These are phyloP conservation scores for Baronia brevicornis DNA, from an alignment of 2,888 invertebrate species.

Conservation along the genomic window DNA sequence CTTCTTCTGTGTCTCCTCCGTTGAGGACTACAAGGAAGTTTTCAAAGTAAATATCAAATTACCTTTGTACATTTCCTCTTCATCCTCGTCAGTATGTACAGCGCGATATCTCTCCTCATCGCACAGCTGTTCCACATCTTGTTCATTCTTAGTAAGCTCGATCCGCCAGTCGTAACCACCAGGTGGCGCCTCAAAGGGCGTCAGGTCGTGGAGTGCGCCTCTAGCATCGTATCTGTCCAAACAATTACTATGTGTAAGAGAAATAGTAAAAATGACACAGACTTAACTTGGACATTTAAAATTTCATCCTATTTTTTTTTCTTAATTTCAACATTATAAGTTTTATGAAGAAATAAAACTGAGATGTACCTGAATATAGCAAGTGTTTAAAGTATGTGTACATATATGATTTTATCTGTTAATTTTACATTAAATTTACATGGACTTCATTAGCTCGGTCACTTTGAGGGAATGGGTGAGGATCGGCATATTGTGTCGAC, in stretches of 20 bases:
- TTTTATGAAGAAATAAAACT: slow-evolving; percentile 10
- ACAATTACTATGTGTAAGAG: slow-evolving; percentile 23
- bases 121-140: slow-evolving; percentile 91
- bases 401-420: not conserved
- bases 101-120: slow-evolving; percentile 97
- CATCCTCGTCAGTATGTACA: slow-evolving; percentile 89
- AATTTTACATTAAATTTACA: too few species aligned
- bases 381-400: not conserved
- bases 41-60: slow-evolving; percentile 22
- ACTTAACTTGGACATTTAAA: too few species aligned
- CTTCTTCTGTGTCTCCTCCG: too few species aligned
- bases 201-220: slow-evolving; percentile 91
- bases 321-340: too few species aligned
- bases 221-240: slow-evolving; percentile 92
- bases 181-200: slow-evolving; percentile 84
- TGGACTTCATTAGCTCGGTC: too few species aligned
- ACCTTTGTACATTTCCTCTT: slow-evolving; percentile 95
- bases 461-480: too few species aligned
- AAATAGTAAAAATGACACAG: too few species aligned
- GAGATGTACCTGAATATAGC: too few species aligned
- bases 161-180: slow-evolving; percentile 80
- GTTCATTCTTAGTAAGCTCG: slow-evolving; percentile 82
- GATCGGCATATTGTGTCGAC: too few species aligned
- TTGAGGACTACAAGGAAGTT: too few species aligned
- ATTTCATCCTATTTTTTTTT: too few species aligned